A percentile compares a stretch with the other conserved stretches of the same genome.
These are phyloP conservation scores for Acrobasis repandana DNA, from an alignment of 2,888 invertebrate genomes.

Conservation along the genomic window DNA sequence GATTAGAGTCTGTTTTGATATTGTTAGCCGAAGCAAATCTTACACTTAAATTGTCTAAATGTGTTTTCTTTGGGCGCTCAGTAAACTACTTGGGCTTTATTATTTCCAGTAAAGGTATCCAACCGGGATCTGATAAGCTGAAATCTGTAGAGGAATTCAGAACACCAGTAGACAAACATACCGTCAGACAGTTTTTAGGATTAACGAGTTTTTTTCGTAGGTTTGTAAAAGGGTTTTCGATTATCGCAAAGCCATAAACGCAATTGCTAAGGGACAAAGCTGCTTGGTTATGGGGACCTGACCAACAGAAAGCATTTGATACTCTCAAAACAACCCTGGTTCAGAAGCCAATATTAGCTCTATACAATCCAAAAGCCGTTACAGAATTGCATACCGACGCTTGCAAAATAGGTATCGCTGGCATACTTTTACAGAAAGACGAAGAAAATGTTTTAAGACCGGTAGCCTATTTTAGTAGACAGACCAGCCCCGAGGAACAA, in stretches of 20 bases:
- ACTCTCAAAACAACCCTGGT: not conserved
- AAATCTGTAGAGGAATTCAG: not conserved
- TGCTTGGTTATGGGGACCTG: slow-evolving; percentile 3
- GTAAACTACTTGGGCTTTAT: slow-evolving; percentile 15
- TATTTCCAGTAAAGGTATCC: not conserved
- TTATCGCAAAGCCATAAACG: not conserved
- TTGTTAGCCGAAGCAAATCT: not conserved
- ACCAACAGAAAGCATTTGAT: slow-evolving; percentile 6
- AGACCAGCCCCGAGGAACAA: not conserved
- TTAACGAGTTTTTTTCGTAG: slow-evolving; percentile 11
- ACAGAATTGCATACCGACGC: slow-evolving; percentile 11
- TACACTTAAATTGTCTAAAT: slow-evolving; percentile 12
- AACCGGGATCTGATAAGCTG: not conserved
- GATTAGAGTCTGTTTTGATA: not conserved
- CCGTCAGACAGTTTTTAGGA: slow-evolving; percentile 12
- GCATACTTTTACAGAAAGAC: not conserved
- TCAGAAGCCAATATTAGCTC: not conserved
- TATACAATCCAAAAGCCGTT: slow-evolving; percentile 11
- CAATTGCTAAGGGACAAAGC: slow-evolving; percentile 2
- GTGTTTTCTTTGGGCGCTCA: slow-evolving; percentile 2
- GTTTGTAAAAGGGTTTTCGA: slow-evolving; percentile 3
- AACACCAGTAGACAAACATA: not conserved
- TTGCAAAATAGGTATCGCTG: not conserved
- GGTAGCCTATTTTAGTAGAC: slow-evolving; percentile 1
- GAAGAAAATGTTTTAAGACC: not conserved